These are phyloP conservation scores for Chascanopsetta lugubris DNA, from an alignment of 2,113 vertebrate genomes.

Conservation along the genomic window DNA sequence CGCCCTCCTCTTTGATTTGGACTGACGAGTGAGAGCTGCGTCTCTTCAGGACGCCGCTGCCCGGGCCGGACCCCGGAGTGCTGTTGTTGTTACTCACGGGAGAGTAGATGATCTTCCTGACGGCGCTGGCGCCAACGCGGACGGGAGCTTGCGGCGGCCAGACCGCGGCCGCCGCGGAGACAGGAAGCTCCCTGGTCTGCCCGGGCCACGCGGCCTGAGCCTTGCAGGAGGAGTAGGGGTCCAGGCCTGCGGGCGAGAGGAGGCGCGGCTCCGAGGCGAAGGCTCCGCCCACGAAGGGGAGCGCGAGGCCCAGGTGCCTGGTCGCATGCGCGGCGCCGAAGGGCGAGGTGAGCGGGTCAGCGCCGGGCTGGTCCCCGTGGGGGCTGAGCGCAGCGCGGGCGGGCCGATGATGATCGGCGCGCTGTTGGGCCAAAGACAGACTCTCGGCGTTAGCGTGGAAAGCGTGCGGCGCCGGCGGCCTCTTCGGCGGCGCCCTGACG, in stretches of 20 bases:
- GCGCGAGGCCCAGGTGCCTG: conserved; percentile 23
- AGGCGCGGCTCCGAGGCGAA: conserved; percentile 39
- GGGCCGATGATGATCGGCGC: conserved; percentile 24
- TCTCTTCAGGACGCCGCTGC: conserved; percentile 38
- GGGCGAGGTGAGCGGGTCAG: conserved; percentile 9
- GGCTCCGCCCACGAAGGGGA: conserved; percentile 29
- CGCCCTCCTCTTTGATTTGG: conserved; percentile 56
- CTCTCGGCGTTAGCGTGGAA: conserved; percentile 27
- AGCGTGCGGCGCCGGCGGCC: conserved; percentile 35
- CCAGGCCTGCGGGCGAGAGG: conserved; percentile 20
- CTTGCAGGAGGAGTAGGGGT: conserved; percentile 51
- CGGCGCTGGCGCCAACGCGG: conserved; percentile 14
- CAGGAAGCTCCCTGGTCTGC: conserved; percentile 17
- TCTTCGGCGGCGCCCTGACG: conserved; percentile 43
- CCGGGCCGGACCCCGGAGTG: conserved; percentile 9
- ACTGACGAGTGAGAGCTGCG: conserved; percentile 38
- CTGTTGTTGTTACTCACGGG: conserved; percentile 20
- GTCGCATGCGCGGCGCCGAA: conserved; percentile 21
- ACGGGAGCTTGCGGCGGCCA: conserved; percentile 49
- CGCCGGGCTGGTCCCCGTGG: conserved; percentile 28
- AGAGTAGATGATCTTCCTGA: conserved; percentile 45
- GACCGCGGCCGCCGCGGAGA: conserved; percentile 54
- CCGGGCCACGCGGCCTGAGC: conserved; percentile 45
- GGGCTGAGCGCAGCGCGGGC: conserved; percentile 7
- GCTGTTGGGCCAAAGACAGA: conserved; percentile 31